Base-by-base conservation (phyloP, 2,888 invertebrate genomes). In the Tipula helvola region DNA sequence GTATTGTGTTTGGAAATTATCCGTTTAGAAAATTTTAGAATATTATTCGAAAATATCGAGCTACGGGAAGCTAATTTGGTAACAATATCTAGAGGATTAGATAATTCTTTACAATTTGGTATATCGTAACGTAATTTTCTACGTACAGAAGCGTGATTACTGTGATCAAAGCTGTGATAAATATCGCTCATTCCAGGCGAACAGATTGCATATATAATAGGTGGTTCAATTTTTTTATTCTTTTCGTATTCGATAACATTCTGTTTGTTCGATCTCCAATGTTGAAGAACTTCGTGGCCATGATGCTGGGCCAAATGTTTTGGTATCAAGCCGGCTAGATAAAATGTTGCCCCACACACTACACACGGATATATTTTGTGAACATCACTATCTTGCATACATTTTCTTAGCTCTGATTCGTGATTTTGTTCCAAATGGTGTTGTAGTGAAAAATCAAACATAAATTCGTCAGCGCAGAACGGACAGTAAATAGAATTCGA, bases 391-490 rank as follows among this genome's bases (percentile, higher is more conserved):
- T 52, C 44, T 28, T 87, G 47, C 36, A 52, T n/a, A 87, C 83
- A 85, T 36, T 86, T 86, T 5, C 1, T 39, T 86, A 87, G 36
- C 7, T 88, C 88, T 0, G 87, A 44, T 5, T 86, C 18, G 87
- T 88, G 88, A 12, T 87, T 86, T n/a, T 88, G 87, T 28, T 88
- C 88, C 7, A 88, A 39, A 87, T 88, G 88, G 71, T 88, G 88
- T 84, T 88, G 88, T 4, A 88, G 85, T 1, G 88, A 88, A 83
- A 88, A 88, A 71, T 88, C 88, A 87, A 88, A 88, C 86, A 88
- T 87, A 86, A 87, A 88, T 42, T 88, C 88, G 36, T 88, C 87
- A 39, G 87, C 87, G 87, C 88, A 88, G 52, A 88, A 88, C 44
- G 88, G 88, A 87, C 88, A 88, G 86, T 87, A 88, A 13, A 88